These are phyloP conservation scores for Ypsolopha scabrella DNA, from an alignment of 2,888 invertebrate species.

Conservation along the genomic window DNA sequence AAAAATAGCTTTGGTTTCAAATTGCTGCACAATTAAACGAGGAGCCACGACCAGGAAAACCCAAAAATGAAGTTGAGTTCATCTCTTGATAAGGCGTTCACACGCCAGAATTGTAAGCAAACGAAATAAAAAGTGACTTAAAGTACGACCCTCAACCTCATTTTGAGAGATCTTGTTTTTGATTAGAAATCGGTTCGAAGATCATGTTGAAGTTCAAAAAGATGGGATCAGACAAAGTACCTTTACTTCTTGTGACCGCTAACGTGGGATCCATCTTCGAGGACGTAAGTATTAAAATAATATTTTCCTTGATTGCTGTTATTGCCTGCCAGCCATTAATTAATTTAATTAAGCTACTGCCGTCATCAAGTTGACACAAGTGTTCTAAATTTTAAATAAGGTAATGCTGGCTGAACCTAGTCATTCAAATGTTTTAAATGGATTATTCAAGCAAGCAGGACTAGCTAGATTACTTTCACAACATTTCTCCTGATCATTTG, in stretches of 20 bases:
- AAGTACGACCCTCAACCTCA: background rate
- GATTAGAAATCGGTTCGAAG: conserved; percentile 23
- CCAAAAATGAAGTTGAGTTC: conserved; percentile 47
- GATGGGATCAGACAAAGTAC: conserved; percentile 77
- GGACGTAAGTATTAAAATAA: conserved; percentile 78
- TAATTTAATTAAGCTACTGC: conserved; percentile 8
- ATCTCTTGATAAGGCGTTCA: conserved; percentile 31
- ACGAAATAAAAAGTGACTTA: conserved; percentile 18
- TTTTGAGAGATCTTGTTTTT: conserved; percentile 11
- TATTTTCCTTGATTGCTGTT: conserved; percentile 10
- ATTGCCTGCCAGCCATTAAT: conserved; percentile 12
- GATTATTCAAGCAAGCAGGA: too few relatives aligned
- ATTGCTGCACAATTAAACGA: conserved; percentile 24
- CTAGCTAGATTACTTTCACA: too few relatives aligned
- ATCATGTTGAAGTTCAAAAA: conserved; percentile 70
- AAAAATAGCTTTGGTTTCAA: too few relatives aligned
- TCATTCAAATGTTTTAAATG: too few relatives aligned
- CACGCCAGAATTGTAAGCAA: conserved; percentile 27
- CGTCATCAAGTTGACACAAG: background rate
- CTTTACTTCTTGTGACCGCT: conserved; percentile 87
- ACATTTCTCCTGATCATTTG: too few relatives aligned
- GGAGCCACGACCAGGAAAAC: conserved; percentile 31
- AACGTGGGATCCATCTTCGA: conserved; percentile 97
- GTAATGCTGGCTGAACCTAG: too few relatives aligned
- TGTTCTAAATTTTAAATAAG: background rate